phyloP scores from a whole-genome alignment of 2,888 invertebrate species.

The Diarsia brunnea region DNA sequence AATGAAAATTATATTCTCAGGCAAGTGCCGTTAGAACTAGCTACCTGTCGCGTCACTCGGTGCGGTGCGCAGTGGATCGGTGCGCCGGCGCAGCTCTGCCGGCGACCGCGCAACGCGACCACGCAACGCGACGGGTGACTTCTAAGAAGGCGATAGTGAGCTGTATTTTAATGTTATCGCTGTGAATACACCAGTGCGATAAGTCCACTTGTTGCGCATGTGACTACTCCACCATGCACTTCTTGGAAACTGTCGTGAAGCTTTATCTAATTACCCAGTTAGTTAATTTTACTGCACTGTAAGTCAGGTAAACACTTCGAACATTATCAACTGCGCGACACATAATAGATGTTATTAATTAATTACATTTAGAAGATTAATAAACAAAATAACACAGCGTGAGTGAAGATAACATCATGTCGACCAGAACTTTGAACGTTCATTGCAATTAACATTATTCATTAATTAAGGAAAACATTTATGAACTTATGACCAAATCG shows the following conservation, averaged over 20 bases:
- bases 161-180: constrained; percentile 89
- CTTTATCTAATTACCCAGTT: constrained; percentile 77
- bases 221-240: constrained; percentile 79
- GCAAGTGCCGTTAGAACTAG: constrained; percentile 88
- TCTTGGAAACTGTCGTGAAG: constrained; percentile 80
- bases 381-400: constrained; percentile 25
- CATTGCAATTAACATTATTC: constrained; percentile 19
- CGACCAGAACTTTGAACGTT: constrained; percentile 38
- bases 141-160: constrained; percentile 88
- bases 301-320: constrained; percentile 61
- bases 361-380: constrained; percentile 27
- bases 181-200: constrained; percentile 84
- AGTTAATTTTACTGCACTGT: constrained; percentile 57
- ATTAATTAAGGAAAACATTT: constrained; percentile 11
- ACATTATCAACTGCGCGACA: constrained; percentile 34
- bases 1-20: constrained; percentile 85
- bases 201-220: constrained; percentile 85
- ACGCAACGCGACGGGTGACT: constrained; percentile 75
- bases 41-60: constrained; percentile 85
- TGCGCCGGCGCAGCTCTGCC: constrained; percentile 64
- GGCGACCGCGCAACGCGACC: constrained; percentile 59
- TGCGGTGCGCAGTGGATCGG: constrained; percentile 47
- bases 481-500: constrained; percentile 11
- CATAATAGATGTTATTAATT: constrained; percentile 39
- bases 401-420: constrained; percentile 29